Base-by-base conservation (phyloP, 2,888 invertebrate species). In the Caradrina kadenii region DNA sequence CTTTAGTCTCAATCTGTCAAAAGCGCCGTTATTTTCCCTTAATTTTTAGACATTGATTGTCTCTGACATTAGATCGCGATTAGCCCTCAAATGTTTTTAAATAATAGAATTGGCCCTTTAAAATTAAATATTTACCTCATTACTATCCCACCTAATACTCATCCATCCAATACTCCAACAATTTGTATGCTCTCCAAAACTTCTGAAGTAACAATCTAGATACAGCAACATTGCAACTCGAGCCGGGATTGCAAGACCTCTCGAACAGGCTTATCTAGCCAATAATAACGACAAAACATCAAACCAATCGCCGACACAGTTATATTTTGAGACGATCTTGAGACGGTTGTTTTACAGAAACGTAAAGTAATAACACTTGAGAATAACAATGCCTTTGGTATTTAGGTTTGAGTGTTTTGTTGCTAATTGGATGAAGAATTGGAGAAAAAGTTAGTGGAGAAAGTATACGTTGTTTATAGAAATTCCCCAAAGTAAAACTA, bases 221-320 rank as follows among this genome's bases (percentile, higher is more conserved):
- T 65, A 54, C 68, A 85, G 89, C 89, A 90, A 91, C 93, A 93
- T 93, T 91, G 90, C 87, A 87, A 87, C 84, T 87, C 85, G 85
- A 91, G 87, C 82, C 69, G 82, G 80, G 87, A 89, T 89, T 86
- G 88, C 80, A 78, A 86, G 85, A 68, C 87, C 90, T 87, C 92
- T 93, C 86, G 87, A 90, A 88, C 79, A 84, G 86, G 82, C 91
- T 92, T 90, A 92, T 91, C 90, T 88, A 81, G 88, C 88, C 90
- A 90, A 93, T 93, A 90, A 92, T 89, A 91, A 91, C 86, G 86
- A 49, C 87, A 86, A 86, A 90, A 89, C 87, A 88, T 83, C 79
- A 76, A 78, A 79, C 79, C 70, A 65, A 79, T 80, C 26, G 68
- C 68, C 53, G 58, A 60, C 67, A 61, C 67, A 19, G 54, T 60